Base-by-base conservation (phyloP, 2,797 vertebrate species). In the Fratercula arctica region DNA sequence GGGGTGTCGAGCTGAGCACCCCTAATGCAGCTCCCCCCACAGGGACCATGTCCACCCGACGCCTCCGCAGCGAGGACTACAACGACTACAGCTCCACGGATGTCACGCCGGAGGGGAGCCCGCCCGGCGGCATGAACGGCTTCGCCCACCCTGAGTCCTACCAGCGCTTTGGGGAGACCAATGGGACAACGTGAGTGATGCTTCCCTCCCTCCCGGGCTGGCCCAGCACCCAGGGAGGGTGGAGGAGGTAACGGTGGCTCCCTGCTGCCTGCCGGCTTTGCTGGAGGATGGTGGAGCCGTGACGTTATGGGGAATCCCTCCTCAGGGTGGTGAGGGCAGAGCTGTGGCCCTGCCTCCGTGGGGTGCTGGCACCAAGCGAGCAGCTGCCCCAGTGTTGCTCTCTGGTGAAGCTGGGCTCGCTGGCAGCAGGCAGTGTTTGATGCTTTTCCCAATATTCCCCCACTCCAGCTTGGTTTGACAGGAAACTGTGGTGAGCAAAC, bases 21-120 rank as follows among this genome's bases (percentile, higher is more conserved):
- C 57, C 80, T 95, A 77, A 96, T 6, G 9, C 56, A 5, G 16
- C 83, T 98, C 68, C 83, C 12, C 77, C 97, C 60, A 2, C 97
- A 98, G 98, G 95, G 84, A 96, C 96, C 95, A 98, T 98, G 98
- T 98, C 98, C 90, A 97, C 98, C 2, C 97, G 96, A 93, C 97
- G 98, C 60, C 97, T 98, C 51, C 97, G 97, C 88, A 97, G 95
- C 0, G 98, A 98, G 87, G 97, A 97, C 70, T 98, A 98, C 94
- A 98, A 97, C 0, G 98, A 98, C 96, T 98, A 98, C 96, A 98
- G 98, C 66, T 98, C 98, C 86, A 98, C 98, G 0, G 98, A 98
- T 0, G 97, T 90, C 37, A 97, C 98, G 0, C 98, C 98, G 0
- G 97, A 98, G 50, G 97, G 96, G 45, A 98, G 98, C 89, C 97